Base-by-base conservation (phyloP, 2,797 vertebrate genomes). In the Rhinophrynus dorsalis region DNA sequence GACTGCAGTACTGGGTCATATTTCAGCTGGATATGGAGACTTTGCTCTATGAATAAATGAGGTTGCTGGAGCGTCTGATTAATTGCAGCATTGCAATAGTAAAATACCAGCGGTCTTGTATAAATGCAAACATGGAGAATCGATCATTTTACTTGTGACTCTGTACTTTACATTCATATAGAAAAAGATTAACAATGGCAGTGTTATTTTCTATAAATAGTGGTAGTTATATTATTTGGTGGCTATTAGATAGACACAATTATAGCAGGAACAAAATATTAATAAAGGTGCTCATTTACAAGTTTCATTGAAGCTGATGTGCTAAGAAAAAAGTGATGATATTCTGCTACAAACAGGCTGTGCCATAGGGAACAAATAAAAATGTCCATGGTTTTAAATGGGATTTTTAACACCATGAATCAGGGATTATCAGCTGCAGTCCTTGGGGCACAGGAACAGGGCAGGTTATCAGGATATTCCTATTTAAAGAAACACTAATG, bases 1-100 rank as follows among this genome's bases (percentile, higher is more conserved):
- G 65, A 66, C 52, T 65, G 33, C 33, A 7, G 69, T 55, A 42
- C n/a, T 51, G 35, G 69, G 45, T 67, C 62, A 60, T 73, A 73
- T 73, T 73, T 73, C 62, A 73, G 47, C 44, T 60, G 47, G 62
- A 67, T 66, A 17, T 67, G 55, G 47, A 73, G 55, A 35, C 35
- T 66, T 60, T 73, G 5, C 17, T 60, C 27, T 37, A 45, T 60
- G 38, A 66, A 73, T 73, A 73, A 73, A 73, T 73, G 70, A 67
- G 62, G 62, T 67, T 66, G 47, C 70, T 54, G 55, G 62, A 21
- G 66, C 33, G 12, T 32, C 27, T 73, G 70, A 73, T 73, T 73
- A 73, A 73, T 54, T 73, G 70, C 70, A 60, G 37, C 20, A 42
- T 54, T 73, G 62, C 70, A 66, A 51, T 60, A 45, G 62, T 67